These are phyloP conservation scores for Cryptophagus acutangulus DNA, from an alignment of 2,888 invertebrate species.

Conservation along the genomic window DNA sequence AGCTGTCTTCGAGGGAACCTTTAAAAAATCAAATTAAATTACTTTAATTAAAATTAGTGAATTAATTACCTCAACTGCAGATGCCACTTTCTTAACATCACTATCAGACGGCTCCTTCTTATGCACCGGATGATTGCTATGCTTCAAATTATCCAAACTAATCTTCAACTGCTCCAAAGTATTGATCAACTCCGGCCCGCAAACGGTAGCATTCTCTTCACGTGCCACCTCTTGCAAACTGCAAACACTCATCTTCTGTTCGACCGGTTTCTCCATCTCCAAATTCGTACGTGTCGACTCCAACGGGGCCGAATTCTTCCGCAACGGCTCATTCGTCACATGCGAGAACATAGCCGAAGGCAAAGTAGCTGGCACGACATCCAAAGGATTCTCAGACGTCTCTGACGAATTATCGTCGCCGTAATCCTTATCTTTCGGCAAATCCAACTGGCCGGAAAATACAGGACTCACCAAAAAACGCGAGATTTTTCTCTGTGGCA, in stretches of 20 bases:
- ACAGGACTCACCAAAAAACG: conserved; percentile 80
- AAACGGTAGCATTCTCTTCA: conserved; percentile 42
- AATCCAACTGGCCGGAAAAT: conserved; percentile 53
- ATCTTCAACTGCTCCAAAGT: conserved; percentile 56
- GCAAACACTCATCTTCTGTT: conserved; percentile 35
- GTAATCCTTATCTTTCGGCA: conserved; percentile 44
- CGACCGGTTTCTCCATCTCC: conserved; percentile 30
- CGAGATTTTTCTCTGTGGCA: conserved; percentile 67
- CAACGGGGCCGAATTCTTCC: conserved; percentile 37
- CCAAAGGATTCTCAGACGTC: conserved; percentile 8
- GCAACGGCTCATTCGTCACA: conserved; percentile 23
- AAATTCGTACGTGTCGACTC: conserved; percentile 25
- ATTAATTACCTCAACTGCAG: conserved; percentile 33
- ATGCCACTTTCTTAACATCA: conserved; percentile 33
- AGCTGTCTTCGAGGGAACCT: conserved; percentile 13
- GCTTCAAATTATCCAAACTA: conserved; percentile 55
- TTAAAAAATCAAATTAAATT: too few relatives aligned
- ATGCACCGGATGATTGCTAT: conserved; percentile 47
- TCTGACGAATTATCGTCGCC: conserved; percentile 11
- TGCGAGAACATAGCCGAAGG: conserved; percentile 7
- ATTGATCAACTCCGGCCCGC: conserved; percentile 51
- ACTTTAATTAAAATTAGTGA: too few relatives aligned
- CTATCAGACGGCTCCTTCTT: conserved; percentile 34
- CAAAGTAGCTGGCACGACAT: neutral
- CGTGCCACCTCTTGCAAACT: conserved; percentile 35